Evolutionary conservation across 2,888 invertebrate genomes (phyloP), one percentile per base, ranked within the genome.

Genomic region (Acleris sparsana): DNA sequence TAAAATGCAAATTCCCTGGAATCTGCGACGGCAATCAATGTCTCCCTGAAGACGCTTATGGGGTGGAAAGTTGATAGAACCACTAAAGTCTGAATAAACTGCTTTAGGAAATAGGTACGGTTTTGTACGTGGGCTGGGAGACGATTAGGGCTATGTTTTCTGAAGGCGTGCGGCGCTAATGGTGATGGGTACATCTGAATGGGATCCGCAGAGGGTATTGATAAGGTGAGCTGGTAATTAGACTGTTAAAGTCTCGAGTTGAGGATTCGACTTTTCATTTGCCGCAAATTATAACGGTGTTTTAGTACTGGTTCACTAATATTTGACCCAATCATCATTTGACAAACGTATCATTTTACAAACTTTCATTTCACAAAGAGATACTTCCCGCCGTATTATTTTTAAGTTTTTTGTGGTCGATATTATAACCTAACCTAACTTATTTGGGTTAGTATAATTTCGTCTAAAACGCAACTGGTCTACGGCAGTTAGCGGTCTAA

Each of bases 1-100:
- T 91, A 91, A 91, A 88, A 92, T 92, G 91, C 88, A 89, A 90
- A 91, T 91, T 82, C 77, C 68, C 70, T 71, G 76, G 79, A 78
- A 79, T 80, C 77, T 70, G 75, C 75, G 76, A 72, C 75, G 76
- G 78, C 86, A 85, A 89, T 88, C 87, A 84, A 88, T 86, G 86
- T 73, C 74, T 72, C 86, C 84, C 82, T 62, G 49, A 72, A 78
- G 87, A 80, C 82, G 77, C 83, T 89, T 89, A 89, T 88, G 87
- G 87, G 78, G 86, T 88, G 89, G 89, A 89, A 89, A 89, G 81
- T 85, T 85, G 86, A 87, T 87, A 79, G 86, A 77, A 77, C 77
- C 83, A 78, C 79, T 80, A 75, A 79, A 80, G 75, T 69, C 63
- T 67, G 69, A 58, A 53, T 65, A 49, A 70, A 72, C 69, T 67